Evolutionary conservation across 2,888 invertebrate genomes (phyloP), one percentile per base, ranked within the genome.

Genomic region (Aradus depressus): DNA sequence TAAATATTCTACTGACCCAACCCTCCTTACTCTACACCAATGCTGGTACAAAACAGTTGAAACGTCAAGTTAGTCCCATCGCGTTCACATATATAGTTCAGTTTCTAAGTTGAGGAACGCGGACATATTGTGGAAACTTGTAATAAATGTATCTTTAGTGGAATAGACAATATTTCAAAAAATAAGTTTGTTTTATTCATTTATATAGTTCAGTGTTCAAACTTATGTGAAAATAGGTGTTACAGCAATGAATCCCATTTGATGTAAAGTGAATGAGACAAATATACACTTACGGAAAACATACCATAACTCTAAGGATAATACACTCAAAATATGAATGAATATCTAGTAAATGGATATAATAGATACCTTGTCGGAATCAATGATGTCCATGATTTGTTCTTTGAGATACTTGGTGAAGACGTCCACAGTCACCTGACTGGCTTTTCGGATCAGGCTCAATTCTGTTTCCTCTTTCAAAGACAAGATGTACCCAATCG

Each of bases 301-400:
- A 19, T 35, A 3, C 2, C 18, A 5, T 16, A 12, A 32, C 28
- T 21, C 50, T 37, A 44, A 31, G 12, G 8, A 37, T 39, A 41
- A 2, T 43, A 41, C 18, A 43, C 26, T 10, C 10, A 41, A 34
- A 39, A 31, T 28, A 49, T 44, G 21, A 35, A 32, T 21, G 21
- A 14, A 23, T 10, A 25, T 18, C 3, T 12, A 35, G 26, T 39
- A 35, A n/a, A 43, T 19, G 14, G 34, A 52, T 2, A 34, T 37
- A 42, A 21, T 37, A 10, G 62, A 65, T 67, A 84, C 84, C 74
- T 86, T 92, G 67, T 98, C 98, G 3, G 90, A 84, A 75, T 98
- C 97, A 65, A 98, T 92, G 60, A 97, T 91, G 68, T 95, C 95
- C 86, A 97, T 93, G 59, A 98, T 88, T 70, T 97, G 92, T 69